Conservation (phyloP, 2,888 invertebrate genomes). For the Diadegma fenestrale region DNA sequence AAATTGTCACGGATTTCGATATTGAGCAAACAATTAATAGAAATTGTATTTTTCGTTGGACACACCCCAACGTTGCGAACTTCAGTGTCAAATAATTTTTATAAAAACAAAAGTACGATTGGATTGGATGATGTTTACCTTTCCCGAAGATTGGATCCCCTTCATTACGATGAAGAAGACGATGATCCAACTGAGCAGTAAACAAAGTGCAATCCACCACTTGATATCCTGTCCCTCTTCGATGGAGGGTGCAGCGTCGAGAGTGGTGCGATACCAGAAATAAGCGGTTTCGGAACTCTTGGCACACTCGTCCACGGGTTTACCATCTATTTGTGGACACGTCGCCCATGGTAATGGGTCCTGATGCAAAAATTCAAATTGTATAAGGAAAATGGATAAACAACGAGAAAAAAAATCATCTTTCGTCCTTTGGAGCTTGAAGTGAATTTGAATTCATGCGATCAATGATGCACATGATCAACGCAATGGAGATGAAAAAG, state of each 20-base stretch:
- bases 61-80: no score
- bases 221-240: constrained; percentile 93
- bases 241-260: constrained; percentile 95
- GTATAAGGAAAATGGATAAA: neutral
- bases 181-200: constrained; percentile 94
- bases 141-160: constrained; percentile 98
- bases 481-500: neutral
- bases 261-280: constrained; percentile 96
- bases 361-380: constrained; percentile 84
- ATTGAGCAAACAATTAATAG: no score
- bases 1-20: no score
- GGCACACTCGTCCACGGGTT: constrained; percentile 92
- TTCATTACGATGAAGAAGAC: constrained; percentile 98
- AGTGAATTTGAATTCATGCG: constrained; percentile 3
- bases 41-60: no score
- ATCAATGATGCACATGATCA: neutral
- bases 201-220: constrained; percentile 97
- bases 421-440: constrained; percentile 43
- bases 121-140: constrained; percentile 88
- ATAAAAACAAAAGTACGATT: neutral
- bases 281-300: constrained; percentile 95
- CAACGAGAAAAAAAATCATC: neutral
- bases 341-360: constrained; percentile 93
- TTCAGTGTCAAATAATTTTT: neutral
- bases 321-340: constrained; percentile 91